phyloP scores from a whole-genome alignment of 2,113 vertebrate species.

The Pachycephala philippinensis region DNA sequence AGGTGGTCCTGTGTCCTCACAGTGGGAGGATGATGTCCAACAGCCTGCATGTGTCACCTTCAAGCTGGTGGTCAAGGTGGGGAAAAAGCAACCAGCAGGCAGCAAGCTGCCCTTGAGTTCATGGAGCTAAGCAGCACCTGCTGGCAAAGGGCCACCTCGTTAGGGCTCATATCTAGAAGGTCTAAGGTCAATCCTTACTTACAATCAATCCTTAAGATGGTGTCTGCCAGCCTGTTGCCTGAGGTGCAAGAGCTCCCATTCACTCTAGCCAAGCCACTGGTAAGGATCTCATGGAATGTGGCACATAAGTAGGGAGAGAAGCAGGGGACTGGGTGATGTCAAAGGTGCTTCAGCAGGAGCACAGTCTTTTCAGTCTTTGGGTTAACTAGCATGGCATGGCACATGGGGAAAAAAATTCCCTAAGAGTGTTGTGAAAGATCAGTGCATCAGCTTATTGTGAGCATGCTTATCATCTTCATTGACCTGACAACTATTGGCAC shows the following conservation, averaged over 20 bases:
- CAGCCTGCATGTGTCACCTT: background rate
- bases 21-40: background rate
- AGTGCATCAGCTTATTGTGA: background rate
- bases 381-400: background rate
- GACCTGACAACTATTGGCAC: background rate
- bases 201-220: background rate
- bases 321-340: background rate
- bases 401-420: rapidly evolving
- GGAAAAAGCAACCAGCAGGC: background rate
- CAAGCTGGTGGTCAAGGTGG: background rate
- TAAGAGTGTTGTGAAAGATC: background rate
- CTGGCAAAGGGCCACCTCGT: background rate
- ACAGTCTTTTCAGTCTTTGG: background rate
- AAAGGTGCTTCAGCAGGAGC: background rate
- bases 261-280: background rate
- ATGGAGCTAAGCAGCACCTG: background rate
- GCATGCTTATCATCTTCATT: rapidly evolving
- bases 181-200: background rate
- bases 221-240: background rate
- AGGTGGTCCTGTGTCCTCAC: background rate
- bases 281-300: background rate
- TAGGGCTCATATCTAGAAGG: background rate
- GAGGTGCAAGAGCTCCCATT: background rate
- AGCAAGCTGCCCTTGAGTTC: background rate
- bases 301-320: background rate